A percentile compares a stretch with the other conserved stretches of the same genome.
These are phyloP conservation scores for Pterostichus madidus DNA, from an alignment of 2,888 invertebrate genomes.

Conservation along the genomic window DNA sequence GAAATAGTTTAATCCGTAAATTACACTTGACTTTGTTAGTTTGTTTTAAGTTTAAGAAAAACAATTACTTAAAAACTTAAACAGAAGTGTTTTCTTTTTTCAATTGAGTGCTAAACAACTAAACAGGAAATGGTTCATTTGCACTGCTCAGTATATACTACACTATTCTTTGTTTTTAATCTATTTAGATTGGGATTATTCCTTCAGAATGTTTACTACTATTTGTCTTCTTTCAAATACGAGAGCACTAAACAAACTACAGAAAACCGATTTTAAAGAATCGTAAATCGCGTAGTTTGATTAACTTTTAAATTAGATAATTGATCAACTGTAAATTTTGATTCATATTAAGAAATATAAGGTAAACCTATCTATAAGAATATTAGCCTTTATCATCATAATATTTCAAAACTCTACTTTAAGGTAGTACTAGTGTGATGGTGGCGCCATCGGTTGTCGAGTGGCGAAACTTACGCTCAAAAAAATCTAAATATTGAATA, in stretches of 20 bases:
- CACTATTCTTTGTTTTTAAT: slow-evolving; percentile 25
- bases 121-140: slow-evolving; percentile 41
- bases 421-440: too few relatives aligned
- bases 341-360: too few relatives aligned
- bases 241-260: background rate
- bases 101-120: slow-evolving; percentile 3
- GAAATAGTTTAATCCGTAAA: slow-evolving; percentile 59
- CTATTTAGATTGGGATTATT: slow-evolving; percentile 32
- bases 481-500: too few relatives aligned
- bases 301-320: too few relatives aligned
- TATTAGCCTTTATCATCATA: too few relatives aligned
- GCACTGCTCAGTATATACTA: background rate
- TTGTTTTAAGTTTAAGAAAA: slow-evolving; percentile 35
- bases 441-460: too few relatives aligned
- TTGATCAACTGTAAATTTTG: too few relatives aligned
- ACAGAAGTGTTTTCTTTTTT: slow-evolving; percentile 51
- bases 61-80: slow-evolving; percentile 19
- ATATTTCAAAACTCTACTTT: too few relatives aligned
- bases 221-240: background rate
- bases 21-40: slow-evolving; percentile 34
- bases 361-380: too few relatives aligned
- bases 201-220: background rate
- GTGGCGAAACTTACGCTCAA: too few relatives aligned
- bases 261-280: too few relatives aligned
- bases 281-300: too few relatives aligned